Percentiles rank a stretch among this genome's conserved stretches.
phyloP scores from a whole-genome alignment of 1,140 invertebrate genomes.

The Platyscapa corneri region DNA sequence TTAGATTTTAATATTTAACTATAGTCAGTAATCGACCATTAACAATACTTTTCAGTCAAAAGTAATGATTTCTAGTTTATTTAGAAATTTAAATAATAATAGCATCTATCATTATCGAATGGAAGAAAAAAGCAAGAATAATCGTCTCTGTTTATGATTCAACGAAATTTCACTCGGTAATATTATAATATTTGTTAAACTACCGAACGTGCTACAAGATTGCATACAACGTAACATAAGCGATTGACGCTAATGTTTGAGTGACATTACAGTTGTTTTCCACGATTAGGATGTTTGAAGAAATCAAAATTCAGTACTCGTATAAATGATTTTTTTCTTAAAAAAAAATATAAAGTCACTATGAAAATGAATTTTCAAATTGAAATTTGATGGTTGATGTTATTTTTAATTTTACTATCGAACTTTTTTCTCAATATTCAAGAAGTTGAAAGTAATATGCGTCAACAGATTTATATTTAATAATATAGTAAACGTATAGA shows the following conservation, averaged over 20 bases:
- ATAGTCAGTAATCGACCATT: too few relatives aligned
- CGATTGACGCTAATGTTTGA: slow-evolving; percentile 20
- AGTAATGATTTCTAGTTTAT: background rate
- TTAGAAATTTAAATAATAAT: too few relatives aligned
- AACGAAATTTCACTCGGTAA: background rate
- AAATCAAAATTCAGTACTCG: background rate
- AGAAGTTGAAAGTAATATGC: too few relatives aligned
- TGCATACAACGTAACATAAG: slow-evolving; percentile 10
- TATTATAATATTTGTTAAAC: slow-evolving; percentile 28
- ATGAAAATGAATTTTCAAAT: background rate
- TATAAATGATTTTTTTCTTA: background rate
- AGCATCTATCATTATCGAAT: too few relatives aligned
- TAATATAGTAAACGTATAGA: too few relatives aligned
- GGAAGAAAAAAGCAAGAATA: background rate
- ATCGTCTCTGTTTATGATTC: background rate
- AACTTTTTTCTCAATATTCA: too few relatives aligned
- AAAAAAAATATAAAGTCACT: background rate
- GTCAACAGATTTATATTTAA: too few relatives aligned
- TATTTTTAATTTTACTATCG: background rate
- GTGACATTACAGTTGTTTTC: background rate
- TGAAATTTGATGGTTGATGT: too few relatives aligned
- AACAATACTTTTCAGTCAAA: background rate
- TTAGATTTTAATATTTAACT: too few relatives aligned
- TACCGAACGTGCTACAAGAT: background rate
- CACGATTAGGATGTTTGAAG: background rate